A percentile compares a stretch with the other conserved stretches of the same genome.
These are phyloP conservation scores for Platycheirus rosarum DNA, from an alignment of 2,888 invertebrate genomes.

Conservation along the genomic window DNA sequence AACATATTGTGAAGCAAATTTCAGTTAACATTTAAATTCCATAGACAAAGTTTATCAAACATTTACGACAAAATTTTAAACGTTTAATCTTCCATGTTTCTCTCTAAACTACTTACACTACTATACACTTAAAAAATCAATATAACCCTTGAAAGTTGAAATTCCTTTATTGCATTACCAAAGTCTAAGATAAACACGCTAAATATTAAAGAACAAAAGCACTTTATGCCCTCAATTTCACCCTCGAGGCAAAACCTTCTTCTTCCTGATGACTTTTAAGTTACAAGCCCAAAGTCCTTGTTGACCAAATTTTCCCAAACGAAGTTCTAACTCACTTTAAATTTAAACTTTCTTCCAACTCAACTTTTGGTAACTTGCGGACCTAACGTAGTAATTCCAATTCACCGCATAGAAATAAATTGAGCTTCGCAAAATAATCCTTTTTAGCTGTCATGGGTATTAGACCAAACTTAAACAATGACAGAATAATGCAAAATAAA, in stretches of 20 bases:
- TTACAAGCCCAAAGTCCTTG: slow-evolving; percentile 5
- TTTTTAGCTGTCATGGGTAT: slow-evolving; percentile 61
- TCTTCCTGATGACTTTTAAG: neutral
- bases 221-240: neutral
- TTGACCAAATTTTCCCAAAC: slow-evolving; percentile 5
- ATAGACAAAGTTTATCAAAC: no score
- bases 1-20: no score
- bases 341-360: slow-evolving; percentile 5
- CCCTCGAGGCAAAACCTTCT: slow-evolving; percentile 4
- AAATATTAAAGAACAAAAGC: slow-evolving; percentile 3
- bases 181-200: neutral
- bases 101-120: no score
- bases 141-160: no score
- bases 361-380: neutral
- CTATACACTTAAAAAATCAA: no score
- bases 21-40: no score
- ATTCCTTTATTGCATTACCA: no score
- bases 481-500: slow-evolving; percentile 59
- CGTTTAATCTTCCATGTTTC: no score
- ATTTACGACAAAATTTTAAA: no score
- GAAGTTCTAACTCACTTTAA: neutral
- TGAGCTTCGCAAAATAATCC: slow-evolving; percentile 65
- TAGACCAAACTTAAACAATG: slow-evolving; percentile 58
- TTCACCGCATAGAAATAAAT: slow-evolving; percentile 57
- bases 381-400: slow-evolving; percentile 42